Conservation (phyloP, 1,140 invertebrate species). For the Calephelis nemesis region DNA sequence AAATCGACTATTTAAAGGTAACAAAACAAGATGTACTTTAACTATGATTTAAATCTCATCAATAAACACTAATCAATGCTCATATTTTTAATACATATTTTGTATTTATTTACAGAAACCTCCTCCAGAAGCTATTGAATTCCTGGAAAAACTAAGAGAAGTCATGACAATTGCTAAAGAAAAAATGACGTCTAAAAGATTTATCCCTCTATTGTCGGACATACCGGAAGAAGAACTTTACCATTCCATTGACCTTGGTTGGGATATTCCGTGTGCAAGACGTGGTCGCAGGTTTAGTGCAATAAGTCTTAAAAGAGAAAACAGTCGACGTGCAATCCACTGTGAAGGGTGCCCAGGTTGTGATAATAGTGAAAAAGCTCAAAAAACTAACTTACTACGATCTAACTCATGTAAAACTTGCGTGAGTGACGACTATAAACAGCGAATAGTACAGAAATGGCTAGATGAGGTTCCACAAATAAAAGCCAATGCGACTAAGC, state of each 20-base stretch:
- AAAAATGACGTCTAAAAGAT: constrained; percentile 91
- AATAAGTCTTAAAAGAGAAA: constrained; percentile 79
- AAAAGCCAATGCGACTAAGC: constrained; percentile 37
- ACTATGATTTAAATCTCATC: no score
- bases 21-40: no score
- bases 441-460: constrained; percentile 82
- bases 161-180: constrained; percentile 92
- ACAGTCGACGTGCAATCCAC: constrained; percentile 71
- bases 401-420: constrained; percentile 78
- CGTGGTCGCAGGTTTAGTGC: constrained; percentile 68
- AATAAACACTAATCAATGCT: no score
- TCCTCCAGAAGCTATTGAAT: constrained; percentile 91
- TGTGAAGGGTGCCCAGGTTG: constrained; percentile 85
- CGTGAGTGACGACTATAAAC: constrained; percentile 79
- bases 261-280: constrained; percentile 69
- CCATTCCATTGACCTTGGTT: constrained; percentile 69
- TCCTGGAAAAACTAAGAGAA: constrained; percentile 91
- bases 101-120: constrained; percentile 82
- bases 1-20: constrained; percentile 88
- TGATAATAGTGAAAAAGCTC: constrained; percentile 62
- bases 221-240: constrained; percentile 89
- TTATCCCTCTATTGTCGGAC: constrained; percentile 87
- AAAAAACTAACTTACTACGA: constrained; percentile 50
- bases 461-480: constrained; percentile 85
- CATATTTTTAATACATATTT: not conserved